Evolutionary conservation across 2,113 vertebrate genomes (phyloP).

Genomic region (Hepsetus odoe): DNA sequence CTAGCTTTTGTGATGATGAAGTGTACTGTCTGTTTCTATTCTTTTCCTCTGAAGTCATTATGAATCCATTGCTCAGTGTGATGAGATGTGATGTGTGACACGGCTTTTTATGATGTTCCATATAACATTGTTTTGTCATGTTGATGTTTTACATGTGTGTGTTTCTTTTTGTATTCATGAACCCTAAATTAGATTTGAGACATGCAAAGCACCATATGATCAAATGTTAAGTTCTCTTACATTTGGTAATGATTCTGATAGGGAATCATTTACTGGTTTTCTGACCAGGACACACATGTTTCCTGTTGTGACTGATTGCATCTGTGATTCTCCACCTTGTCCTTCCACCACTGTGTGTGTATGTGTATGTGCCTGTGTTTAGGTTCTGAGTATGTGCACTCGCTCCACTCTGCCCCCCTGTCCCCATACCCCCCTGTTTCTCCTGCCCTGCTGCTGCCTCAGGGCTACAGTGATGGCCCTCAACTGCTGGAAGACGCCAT

Average conservation of each 20-base stretch:
- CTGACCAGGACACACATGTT: slow-evolving; percentile 44
- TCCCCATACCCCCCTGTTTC: slow-evolving; percentile 75
- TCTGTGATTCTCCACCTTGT: slow-evolving; percentile 58
- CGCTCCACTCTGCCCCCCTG: slow-evolving; percentile 71
- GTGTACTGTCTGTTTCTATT: not conserved
- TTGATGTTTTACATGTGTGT: no score
- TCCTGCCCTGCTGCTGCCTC: slow-evolving; percentile 77
- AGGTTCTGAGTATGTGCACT: slow-evolving; percentile 76
- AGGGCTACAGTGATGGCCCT: slow-evolving; percentile 75
- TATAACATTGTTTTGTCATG: slow-evolving; percentile 11
- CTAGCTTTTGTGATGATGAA: not conserved
- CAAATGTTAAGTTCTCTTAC: slow-evolving; percentile 44
- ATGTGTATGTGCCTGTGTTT: slow-evolving; percentile 65
- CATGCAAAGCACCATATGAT: slow-evolving; percentile 7
- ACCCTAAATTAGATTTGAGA: slow-evolving; percentile 3
- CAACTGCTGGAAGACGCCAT: slow-evolving; percentile 77
- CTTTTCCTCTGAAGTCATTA: no score
- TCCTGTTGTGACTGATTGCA: slow-evolving; percentile 44
- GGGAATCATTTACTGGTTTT: slow-evolving; percentile 20
- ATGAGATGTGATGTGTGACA: not conserved
- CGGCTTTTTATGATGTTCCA: not conserved
- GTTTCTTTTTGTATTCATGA: not conserved
- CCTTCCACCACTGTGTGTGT: slow-evolving; percentile 54
- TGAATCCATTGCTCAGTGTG: slow-evolving; percentile 37
- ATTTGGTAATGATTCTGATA: slow-evolving; percentile 41